Evolutionary conservation across 2,797 vertebrate species (phyloP), one percentile per base, ranked within the genome.

Genomic region (Oophaga sylvatica): DNA sequence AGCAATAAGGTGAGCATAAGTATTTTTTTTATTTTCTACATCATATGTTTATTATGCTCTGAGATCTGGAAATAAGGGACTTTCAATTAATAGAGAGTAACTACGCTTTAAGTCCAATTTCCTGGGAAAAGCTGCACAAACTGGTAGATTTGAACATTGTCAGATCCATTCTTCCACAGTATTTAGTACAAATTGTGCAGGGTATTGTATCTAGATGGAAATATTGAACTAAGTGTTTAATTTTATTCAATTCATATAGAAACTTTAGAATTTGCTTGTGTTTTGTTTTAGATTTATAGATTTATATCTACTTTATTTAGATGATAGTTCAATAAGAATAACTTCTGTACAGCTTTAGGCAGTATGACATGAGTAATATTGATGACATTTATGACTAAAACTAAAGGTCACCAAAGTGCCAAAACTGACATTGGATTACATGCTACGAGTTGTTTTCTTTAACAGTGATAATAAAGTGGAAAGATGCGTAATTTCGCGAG

Each of bases 391-490:
- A 59, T 4, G 17, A 29, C 16, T 5, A 48, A 80, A 45, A 15
- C 17, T 35, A 2, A 62, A 80, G 4, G 19, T 45, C 70, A 41
- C 16, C 45, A 80, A 41, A 9, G n/a, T 80, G 60, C 16, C 35
- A 80, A 45, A 22, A 62, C 1, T 26, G 31, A 62, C 60, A 65
- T 45, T 16, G 22, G 22, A 29, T 59, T 79, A 63, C 31, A 63
- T 0, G 2, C 59, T 59, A 31, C 2, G 22, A 35, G 11, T 0
- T 35, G 10, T 35, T 9, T 26, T 73, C 19, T 73, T 56, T 15
- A 2, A 81, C 83, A 60, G 31, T 85, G 83, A 88, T 88, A 81
- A 85, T 81, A 60, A 88, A 76, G 65, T 71, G 73, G 41, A 85
- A 76, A 41, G 70, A 88, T 88, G 83, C 65, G 59, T 81, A 81